phyloP scores from a whole-genome alignment of 2,888 invertebrate species.

The Gymnoscelis rufifasciata region DNA sequence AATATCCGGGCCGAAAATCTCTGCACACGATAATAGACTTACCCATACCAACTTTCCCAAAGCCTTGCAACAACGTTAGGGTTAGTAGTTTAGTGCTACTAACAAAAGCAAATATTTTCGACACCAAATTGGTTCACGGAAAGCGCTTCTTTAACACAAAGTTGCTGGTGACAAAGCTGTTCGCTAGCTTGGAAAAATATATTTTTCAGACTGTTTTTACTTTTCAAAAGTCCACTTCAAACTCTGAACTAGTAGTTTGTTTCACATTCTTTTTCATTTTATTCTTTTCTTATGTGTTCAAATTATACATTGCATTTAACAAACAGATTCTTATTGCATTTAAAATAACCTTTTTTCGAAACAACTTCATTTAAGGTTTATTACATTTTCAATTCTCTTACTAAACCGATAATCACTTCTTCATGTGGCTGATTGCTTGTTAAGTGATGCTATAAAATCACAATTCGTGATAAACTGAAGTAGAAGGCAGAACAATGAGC shows the following conservation, averaged over 20 bases:
- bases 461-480: too few relatives aligned
- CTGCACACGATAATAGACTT: conserved; percentile 60
- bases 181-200: conserved; percentile 18
- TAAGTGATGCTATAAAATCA: too few relatives aligned
- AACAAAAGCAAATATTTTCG: conserved; percentile 25
- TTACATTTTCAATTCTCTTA: too few relatives aligned
- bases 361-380: too few relatives aligned
- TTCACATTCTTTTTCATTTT: conserved; percentile 22
- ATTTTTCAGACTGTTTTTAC: conserved; percentile 20
- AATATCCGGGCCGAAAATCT: conserved; percentile 58
- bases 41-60: conserved; percentile 44
- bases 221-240: conserved; percentile 20
- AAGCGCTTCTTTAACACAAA: conserved; percentile 18
- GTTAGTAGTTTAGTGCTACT: conserved; percentile 41
- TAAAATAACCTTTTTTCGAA: too few relatives aligned
- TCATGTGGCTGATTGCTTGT: too few relatives aligned
- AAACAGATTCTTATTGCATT: too few relatives aligned
- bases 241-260: conserved; percentile 18
- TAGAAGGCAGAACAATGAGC: not conserved
- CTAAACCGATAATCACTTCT: too few relatives aligned
- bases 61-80: conserved; percentile 30
- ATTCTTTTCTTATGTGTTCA: conserved; percentile 16
- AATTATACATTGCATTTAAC: not conserved
- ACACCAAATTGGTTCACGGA: conserved; percentile 16
- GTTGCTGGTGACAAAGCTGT: conserved; percentile 19